These are phyloP conservation scores for Sturnus vulgaris DNA, from an alignment of 2,113 vertebrate species.

Conservation along the genomic window DNA sequence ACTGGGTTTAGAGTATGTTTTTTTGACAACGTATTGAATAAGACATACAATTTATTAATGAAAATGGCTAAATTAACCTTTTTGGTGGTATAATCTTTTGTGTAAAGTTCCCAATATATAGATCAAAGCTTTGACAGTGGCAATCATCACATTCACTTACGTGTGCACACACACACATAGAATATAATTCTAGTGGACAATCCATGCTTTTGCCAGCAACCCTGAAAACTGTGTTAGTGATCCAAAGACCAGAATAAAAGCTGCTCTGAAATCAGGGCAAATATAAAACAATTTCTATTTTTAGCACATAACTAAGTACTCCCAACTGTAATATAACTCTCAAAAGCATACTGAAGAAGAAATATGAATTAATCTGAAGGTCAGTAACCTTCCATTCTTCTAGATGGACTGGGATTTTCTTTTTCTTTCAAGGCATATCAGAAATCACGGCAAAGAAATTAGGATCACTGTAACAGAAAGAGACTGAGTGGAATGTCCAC, in stretches of 20 bases:
- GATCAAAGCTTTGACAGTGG: background rate
- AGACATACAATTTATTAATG: background rate
- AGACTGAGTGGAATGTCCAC: constrained; percentile 68
- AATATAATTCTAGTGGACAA: constrained; percentile 6
- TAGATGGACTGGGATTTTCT: constrained; percentile 47
- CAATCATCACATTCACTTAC: background rate
- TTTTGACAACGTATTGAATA: background rate
- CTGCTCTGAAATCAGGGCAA: constrained; percentile 39
- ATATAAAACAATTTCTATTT: constrained; percentile 37
- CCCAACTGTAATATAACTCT: constrained; percentile 40
- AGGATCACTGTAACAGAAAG: constrained; percentile 50
- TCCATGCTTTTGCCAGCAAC: constrained; percentile 21
- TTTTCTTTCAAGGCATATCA: constrained; percentile 49
- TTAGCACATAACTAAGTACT: constrained; percentile 20
- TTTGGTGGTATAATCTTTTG: background rate
- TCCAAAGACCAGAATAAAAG: constrained; percentile 48
- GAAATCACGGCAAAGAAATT: constrained; percentile 62
- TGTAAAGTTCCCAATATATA: background rate
- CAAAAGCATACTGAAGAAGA: constrained; percentile 38
- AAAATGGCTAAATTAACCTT: background rate
- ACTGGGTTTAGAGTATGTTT: background rate
- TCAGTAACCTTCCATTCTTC: constrained; percentile 50
- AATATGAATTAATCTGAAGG: background rate
- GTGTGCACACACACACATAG: background rate
- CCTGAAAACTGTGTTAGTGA: constrained; percentile 29